phyloP scores from a whole-genome alignment of 1,140 invertebrate genomes.

The Venustaconcha ellipsiformis region DNA sequence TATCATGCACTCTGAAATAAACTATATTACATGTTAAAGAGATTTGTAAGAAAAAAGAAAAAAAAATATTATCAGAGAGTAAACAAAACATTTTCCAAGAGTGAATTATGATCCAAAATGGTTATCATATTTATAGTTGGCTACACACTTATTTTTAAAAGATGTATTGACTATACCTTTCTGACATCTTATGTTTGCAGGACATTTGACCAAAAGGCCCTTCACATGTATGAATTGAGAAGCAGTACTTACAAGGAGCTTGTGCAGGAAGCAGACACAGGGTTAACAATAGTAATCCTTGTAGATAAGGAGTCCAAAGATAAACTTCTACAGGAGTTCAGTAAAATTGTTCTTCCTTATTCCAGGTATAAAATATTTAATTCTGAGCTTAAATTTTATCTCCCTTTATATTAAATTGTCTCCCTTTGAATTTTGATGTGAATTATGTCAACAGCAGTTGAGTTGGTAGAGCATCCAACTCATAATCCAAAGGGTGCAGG shows the following conservation, averaged over 20 bases:
- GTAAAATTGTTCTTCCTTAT: conserved; percentile 94
- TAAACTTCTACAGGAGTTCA: conserved; percentile 90
- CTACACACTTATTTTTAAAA: too few species aligned
- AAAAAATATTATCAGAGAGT: too few species aligned
- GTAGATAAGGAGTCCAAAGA: conserved; percentile 89
- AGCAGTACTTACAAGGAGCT: conserved; percentile 97
- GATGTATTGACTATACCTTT: too few species aligned
- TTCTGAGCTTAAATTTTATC: not conserved
- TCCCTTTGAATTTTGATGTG: not conserved
- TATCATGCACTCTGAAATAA: too few species aligned
- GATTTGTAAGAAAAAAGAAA: too few species aligned
- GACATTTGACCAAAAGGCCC: conserved; percentile 47
- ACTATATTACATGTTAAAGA: too few species aligned
- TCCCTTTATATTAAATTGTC: not conserved
- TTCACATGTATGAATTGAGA: conserved; percentile 87
- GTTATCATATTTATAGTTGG: too few species aligned
- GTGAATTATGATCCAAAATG: too few species aligned
- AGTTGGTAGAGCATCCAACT: not conserved
- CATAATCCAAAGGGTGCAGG: not conserved
- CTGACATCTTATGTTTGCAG: conserved; percentile 28
- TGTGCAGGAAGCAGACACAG: conserved; percentile 92
- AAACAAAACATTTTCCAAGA: too few species aligned
- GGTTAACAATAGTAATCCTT: conserved; percentile 90
- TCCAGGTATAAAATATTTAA: conserved; percentile 79
- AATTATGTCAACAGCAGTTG: not conserved